Evolutionary conservation across 2,113 vertebrate genomes (phyloP).

Genomic region (Oplegnathus fasciatus): DNA sequence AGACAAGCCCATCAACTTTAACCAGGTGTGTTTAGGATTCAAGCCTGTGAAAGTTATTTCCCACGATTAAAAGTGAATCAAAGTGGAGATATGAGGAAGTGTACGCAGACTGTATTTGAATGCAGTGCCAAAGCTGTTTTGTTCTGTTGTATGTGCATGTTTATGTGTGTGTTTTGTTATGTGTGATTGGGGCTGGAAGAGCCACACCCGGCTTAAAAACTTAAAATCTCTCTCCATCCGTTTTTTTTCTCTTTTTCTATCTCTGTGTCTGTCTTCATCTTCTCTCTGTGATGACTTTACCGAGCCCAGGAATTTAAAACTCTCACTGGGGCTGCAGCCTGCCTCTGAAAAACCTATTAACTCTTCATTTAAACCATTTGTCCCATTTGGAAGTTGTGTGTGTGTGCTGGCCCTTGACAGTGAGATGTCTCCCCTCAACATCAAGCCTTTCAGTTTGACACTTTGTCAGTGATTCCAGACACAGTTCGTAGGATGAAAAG

Average conservation of each 20-base stretch:
- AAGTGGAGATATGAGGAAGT: background rate
- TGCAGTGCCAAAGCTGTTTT: background rate
- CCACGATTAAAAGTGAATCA: background rate
- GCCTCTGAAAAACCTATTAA: slow-evolving; percentile 86
- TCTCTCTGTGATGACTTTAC: slow-evolving; percentile 82
- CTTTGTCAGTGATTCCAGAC: too few species aligned
- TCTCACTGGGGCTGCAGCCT: slow-evolving; percentile 79
- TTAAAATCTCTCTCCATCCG: slow-evolving; percentile 4
- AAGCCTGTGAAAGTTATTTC: background rate
- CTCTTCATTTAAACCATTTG: slow-evolving; percentile 75
- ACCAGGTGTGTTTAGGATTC: slow-evolving; percentile 72
- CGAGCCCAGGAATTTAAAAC: slow-evolving; percentile 84
- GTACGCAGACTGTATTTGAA: background rate
- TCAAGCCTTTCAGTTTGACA: too few species aligned
- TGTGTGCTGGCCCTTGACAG: slow-evolving; percentile 24
- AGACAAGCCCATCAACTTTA: slow-evolving; percentile 93
- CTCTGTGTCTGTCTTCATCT: slow-evolving; percentile 52
- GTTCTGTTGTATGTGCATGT: slow-evolving; percentile 5
- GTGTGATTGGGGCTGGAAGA: slow-evolving; percentile 35
- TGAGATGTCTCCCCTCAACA: slow-evolving; percentile 61
- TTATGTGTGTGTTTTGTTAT: slow-evolving; percentile 25
- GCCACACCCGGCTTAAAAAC: slow-evolving; percentile 68
- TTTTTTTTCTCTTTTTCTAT: slow-evolving; percentile 25
- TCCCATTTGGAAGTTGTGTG: slow-evolving; percentile 65
- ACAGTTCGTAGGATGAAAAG: too few species aligned